Evolutionary conservation across 2,888 invertebrate genomes (phyloP).

Genomic region (Noctua comes): DNA sequence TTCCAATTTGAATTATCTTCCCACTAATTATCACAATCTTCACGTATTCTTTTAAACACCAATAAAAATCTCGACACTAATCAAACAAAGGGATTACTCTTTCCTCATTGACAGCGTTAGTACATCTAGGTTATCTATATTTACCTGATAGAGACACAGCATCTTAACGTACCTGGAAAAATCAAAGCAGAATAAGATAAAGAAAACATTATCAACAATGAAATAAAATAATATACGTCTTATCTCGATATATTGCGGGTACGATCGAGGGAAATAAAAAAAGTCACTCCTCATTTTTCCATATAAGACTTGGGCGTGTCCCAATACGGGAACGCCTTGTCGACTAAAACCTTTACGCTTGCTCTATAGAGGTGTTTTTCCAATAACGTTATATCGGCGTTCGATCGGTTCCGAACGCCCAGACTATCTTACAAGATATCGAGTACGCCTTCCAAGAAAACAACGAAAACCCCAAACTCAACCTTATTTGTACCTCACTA

Average conservation of each 20-base stretch:
- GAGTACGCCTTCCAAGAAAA: conserved; percentile 89
- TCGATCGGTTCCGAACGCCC: conserved; percentile 89
- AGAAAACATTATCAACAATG: conserved; percentile 73
- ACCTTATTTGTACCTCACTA: conserved; percentile 74
- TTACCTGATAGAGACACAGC: conserved; percentile 85
- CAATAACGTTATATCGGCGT: conserved; percentile 86
- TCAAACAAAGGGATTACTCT: conserved; percentile 41
- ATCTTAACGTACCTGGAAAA: conserved; percentile 84
- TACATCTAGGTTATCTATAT: conserved; percentile 68
- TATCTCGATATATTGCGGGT: conserved; percentile 75
- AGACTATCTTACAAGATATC: conserved; percentile 90
- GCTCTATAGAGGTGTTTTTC: conserved; percentile 87
- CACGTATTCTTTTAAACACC: conserved; percentile 37
- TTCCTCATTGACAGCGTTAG: conserved; percentile 48
- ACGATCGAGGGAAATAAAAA: conserved; percentile 81
- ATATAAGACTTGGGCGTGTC: conserved; percentile 89
- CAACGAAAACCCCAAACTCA: conserved; percentile 68
- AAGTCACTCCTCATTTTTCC: conserved; percentile 85
- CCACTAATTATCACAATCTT: conserved; percentile 31
- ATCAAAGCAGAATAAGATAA: conserved; percentile 67
- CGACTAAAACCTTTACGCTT: conserved; percentile 80
- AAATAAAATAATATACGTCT: conserved; percentile 78
- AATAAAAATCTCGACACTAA: conserved; percentile 56
- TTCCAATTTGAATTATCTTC: conserved; percentile 56
- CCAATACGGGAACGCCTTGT: conserved; percentile 82